Evolutionary conservation across 1,140 invertebrate species (phyloP).

Genomic region (Bombus sibiricus): DNA sequence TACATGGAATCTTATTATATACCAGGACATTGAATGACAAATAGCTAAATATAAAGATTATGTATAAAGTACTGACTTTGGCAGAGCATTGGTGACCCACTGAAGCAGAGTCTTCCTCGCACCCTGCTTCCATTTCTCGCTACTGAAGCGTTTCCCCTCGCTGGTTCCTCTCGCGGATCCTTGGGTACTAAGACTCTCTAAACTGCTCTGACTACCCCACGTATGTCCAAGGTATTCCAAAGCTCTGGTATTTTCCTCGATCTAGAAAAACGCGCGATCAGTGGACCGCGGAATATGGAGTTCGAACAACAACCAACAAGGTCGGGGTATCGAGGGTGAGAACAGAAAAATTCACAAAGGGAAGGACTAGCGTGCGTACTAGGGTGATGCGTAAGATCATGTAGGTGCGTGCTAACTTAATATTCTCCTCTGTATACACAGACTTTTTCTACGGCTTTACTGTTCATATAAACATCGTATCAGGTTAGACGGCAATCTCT

Average conservation of each 20-base stretch:
- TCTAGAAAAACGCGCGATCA: slow-evolving; percentile 84
- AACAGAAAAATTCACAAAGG: slow-evolving; percentile 4
- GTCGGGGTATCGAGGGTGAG: not conserved
- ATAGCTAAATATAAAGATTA: not conserved
- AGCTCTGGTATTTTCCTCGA: slow-evolving; percentile 96
- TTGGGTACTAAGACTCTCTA: slow-evolving; percentile 88
- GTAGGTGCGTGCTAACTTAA: slow-evolving; percentile 22
- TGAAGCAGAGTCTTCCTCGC: slow-evolving; percentile 95
- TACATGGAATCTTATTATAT: too few relatives aligned
- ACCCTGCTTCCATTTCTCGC: slow-evolving; percentile 92
- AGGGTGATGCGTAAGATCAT: slow-evolving; percentile 34
- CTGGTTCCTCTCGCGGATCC: slow-evolving; percentile 84
- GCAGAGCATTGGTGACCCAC: slow-evolving; percentile 97
- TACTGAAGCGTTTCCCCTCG: slow-evolving; percentile 78
- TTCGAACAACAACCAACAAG: not conserved
- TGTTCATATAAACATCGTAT: slow-evolving; percentile 23
- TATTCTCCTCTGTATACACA: not conserved
- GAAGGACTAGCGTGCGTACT: slow-evolving; percentile 62
- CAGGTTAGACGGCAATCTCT: slow-evolving; percentile 22
- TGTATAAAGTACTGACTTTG: slow-evolving; percentile 87
- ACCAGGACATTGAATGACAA: too few relatives aligned
- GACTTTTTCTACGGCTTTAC: slow-evolving; percentile 17
- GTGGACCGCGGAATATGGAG: not conserved
- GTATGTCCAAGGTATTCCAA: slow-evolving; percentile 93
- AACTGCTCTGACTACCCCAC: slow-evolving; percentile 90